A percentile compares a stretch with the other conserved stretches of the same genome.
phyloP scores from a whole-genome alignment of 2,888 invertebrate species.

The Drosophila fulvimacula region DNA sequence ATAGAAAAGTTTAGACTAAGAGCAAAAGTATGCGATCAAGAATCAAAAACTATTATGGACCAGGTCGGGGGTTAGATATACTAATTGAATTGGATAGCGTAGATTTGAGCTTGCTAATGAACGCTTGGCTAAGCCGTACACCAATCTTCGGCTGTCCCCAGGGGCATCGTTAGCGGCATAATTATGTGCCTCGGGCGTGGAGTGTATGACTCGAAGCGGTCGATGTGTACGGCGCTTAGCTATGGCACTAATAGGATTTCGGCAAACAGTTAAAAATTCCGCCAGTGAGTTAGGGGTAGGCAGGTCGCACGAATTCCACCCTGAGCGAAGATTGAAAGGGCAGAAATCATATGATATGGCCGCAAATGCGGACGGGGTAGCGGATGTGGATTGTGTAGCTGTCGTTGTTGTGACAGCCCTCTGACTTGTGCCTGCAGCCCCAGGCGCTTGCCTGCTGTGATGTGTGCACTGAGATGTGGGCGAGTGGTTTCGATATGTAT shows the following conservation, averaged over 20 bases:
- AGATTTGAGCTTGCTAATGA: slow-evolving; percentile 59
- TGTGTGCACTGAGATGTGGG: slow-evolving; percentile 7
- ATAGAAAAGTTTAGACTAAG: background rate
- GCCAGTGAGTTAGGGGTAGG: slow-evolving; percentile 52
- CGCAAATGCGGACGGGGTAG: slow-evolving; percentile 15
- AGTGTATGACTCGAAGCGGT: slow-evolving; percentile 28
- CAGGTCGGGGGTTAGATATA: background rate
- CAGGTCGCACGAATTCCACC: slow-evolving; percentile 43
- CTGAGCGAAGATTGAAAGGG: slow-evolving; percentile 25
- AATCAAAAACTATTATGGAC: background rate
- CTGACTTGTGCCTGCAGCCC: slow-evolving; percentile 37
- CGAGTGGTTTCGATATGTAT: slow-evolving; percentile 1
- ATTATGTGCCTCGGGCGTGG: slow-evolving; percentile 35
- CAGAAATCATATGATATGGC: slow-evolving; percentile 50
- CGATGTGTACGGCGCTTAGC: slow-evolving; percentile 47
- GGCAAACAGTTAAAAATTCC: slow-evolving; percentile 68
- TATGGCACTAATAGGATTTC: slow-evolving; percentile 80
- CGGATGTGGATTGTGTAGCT: slow-evolving; percentile 22
- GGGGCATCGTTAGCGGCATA: slow-evolving; percentile 56
- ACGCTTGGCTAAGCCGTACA: slow-evolving; percentile 27
- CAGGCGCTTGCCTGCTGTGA: slow-evolving; percentile 26
- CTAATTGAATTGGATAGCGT: slow-evolving; percentile 59
- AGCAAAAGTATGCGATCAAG: background rate
- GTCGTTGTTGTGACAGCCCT: slow-evolving; percentile 44
- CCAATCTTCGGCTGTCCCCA: slow-evolving; percentile 40